phyloP scores from a whole-genome alignment of 2,888 invertebrate species.

The Helleia helle region DNA sequence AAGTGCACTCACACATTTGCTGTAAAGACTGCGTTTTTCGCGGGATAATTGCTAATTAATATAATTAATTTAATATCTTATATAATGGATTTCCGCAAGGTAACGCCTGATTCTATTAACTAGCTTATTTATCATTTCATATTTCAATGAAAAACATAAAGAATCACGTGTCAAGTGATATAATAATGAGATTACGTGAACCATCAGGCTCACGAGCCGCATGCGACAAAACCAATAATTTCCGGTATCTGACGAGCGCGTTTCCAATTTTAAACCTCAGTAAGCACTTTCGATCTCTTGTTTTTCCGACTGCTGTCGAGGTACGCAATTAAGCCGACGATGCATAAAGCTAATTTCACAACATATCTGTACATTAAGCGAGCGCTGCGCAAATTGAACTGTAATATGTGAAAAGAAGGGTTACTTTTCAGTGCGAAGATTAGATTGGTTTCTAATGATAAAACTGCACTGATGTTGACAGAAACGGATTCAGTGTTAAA shows the following conservation, averaged over 20 bases:
- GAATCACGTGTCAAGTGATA: conserved; percentile 31
- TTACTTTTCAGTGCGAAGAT: conserved; percentile 6
- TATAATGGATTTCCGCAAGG: too few species aligned
- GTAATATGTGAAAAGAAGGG: conserved; percentile 10
- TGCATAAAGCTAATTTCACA: conserved; percentile 19
- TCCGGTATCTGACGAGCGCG: conserved; percentile 59
- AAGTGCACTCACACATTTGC: too few species aligned
- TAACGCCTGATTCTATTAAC: too few species aligned
- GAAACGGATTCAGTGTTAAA: conserved; percentile 4
- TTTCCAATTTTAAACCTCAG: conserved; percentile 66
- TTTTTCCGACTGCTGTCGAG: conserved; percentile 35
- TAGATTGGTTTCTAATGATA: conserved; percentile 8
- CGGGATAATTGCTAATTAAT: too few species aligned
- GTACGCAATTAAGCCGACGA: conserved; percentile 16
- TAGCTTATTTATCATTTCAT: too few species aligned
- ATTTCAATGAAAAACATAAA: too few species aligned
- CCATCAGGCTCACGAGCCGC: conserved; percentile 33
- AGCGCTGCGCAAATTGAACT: conserved; percentile 10
- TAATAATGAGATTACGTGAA: conserved; percentile 53
- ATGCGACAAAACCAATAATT: conserved; percentile 52
- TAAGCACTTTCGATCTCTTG: conserved; percentile 53
- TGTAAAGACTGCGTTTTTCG: too few species aligned
- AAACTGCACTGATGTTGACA: conserved; percentile 7
- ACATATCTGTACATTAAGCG: conserved; percentile 15
- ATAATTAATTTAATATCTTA: too few species aligned